These are phyloP conservation scores for Volucella inflata DNA, from an alignment of 2,888 invertebrate species.

Conservation along the genomic window DNA sequence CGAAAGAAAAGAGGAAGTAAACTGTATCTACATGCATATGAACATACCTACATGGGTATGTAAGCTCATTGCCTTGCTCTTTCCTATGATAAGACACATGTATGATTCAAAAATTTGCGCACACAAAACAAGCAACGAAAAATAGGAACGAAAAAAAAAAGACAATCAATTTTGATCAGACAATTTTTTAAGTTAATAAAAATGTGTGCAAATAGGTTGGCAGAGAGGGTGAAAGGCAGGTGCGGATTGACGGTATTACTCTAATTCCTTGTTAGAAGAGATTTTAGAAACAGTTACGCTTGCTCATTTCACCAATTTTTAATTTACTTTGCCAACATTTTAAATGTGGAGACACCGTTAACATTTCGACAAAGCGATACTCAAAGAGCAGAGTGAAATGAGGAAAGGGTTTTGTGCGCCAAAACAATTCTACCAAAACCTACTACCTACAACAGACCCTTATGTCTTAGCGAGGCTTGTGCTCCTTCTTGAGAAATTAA, in stretches of 20 bases:
- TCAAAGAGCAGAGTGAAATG: too few species aligned
- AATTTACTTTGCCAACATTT: conserved; percentile 18
- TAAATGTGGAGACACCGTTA: conserved; percentile 1
- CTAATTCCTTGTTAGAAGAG: not conserved
- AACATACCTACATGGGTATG: conserved; percentile 18
- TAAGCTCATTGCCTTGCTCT: conserved; percentile 14
- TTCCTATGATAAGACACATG: conserved; percentile 42
- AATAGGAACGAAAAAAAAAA: too few species aligned
- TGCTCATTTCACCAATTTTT: not conserved
- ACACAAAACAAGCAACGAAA: not conserved
- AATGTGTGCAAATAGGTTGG: not conserved
- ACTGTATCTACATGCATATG: conserved; percentile 12
- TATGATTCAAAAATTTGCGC: conserved; percentile 22
- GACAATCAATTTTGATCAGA: conserved; percentile 19
- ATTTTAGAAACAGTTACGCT: not conserved
- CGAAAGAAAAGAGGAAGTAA: conserved; percentile 46
- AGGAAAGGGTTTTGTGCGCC: too few species aligned
- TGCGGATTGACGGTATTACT: not conserved
- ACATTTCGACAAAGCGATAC: not conserved
- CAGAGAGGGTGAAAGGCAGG: not conserved
- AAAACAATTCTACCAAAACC: too few species aligned
- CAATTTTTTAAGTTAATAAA: conserved; percentile 6
- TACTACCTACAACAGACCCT: too few species aligned
- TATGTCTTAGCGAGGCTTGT: not conserved
- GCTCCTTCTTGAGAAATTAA: not conserved